Percentiles rank a stretch among this genome's conserved stretches.
These are phyloP conservation scores for Aphidoletes aphidimyza DNA, from an alignment of 2,888 invertebrate genomes.

Conservation along the genomic window DNA sequence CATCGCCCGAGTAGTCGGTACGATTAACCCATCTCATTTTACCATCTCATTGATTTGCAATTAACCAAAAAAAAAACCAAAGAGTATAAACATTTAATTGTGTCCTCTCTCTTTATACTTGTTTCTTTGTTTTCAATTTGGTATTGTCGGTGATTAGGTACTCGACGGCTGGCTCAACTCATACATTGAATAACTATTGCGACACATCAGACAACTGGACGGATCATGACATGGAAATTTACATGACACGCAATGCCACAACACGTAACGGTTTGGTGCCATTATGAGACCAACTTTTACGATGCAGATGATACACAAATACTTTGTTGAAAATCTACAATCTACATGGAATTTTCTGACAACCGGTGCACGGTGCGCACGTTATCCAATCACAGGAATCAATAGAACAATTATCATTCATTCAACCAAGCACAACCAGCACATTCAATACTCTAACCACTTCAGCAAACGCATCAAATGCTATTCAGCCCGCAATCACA, in stretches of 20 bases:
- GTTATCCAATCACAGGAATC: background rate
- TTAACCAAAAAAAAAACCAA: background rate
- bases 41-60: background rate
- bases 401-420: slow-evolving; percentile 25
- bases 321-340: slow-evolving; percentile 66
- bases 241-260: slow-evolving; percentile 91
- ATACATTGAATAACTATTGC: slow-evolving; percentile 85
- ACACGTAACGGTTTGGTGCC: slow-evolving; percentile 86
- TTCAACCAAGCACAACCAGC: background rate
- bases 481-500: background rate
- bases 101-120: background rate
- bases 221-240: slow-evolving; percentile 95
- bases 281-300: slow-evolving; percentile 69
- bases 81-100: slow-evolving; percentile 27
- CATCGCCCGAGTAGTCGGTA: slow-evolving; percentile 81
- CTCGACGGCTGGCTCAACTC: slow-evolving; percentile 81
- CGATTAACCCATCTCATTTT: slow-evolving; percentile 58
- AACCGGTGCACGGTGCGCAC: slow-evolving; percentile 56
- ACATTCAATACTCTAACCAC: background rate
- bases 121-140: background rate
- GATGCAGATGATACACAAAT: slow-evolving; percentile 66
- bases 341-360: slow-evolving; percentile 65
- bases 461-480: background rate
- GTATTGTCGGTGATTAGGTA: slow-evolving; percentile 63
- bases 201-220: slow-evolving; percentile 94